These are phyloP conservation scores for Brachynemurus nebulosus DNA, from an alignment of 2,888 invertebrate species.

Conservation along the genomic window DNA sequence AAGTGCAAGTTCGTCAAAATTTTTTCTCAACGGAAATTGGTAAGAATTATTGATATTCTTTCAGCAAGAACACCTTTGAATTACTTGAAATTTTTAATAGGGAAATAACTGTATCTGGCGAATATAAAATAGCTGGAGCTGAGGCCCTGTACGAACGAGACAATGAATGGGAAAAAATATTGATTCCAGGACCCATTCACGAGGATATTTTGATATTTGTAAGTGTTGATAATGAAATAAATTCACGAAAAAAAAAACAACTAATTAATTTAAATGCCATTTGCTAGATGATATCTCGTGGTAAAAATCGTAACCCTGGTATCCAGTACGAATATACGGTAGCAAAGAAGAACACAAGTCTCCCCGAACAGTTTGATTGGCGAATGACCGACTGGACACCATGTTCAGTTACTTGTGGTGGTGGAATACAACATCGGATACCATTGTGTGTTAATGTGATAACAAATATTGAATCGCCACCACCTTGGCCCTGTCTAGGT, in stretches of 20 bases:
- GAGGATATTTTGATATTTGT: slow-evolving; percentile 73
- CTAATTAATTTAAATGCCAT: too few species aligned
- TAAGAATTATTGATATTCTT: slow-evolving; percentile 27
- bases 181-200: slow-evolving; percentile 66
- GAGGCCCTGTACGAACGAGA: slow-evolving; percentile 66
- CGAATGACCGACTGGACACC: slow-evolving; percentile 67
- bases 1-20: slow-evolving; percentile 49
- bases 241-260: slow-evolving; percentile 1
- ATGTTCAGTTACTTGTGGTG: slow-evolving; percentile 65
- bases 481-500: slow-evolving; percentile 27
- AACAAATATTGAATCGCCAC: slow-evolving; percentile 28
- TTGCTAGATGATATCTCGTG: slow-evolving; percentile 54
- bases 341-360: slow-evolving; percentile 42
- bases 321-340: slow-evolving; percentile 75
- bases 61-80: too few species aligned
- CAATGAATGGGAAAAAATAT: slow-evolving; percentile 64
- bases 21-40: slow-evolving; percentile 69
- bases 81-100: slow-evolving; percentile 29
- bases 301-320: slow-evolving; percentile 62
- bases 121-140: slow-evolving; percentile 69
- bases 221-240: slow-evolving; percentile 26
- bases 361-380: slow-evolving; percentile 53
- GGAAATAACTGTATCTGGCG: slow-evolving; percentile 56
- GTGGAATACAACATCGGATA: slow-evolving; percentile 48
- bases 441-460: slow-evolving; percentile 35